phyloP scores from a whole-genome alignment of 2,797 vertebrate species.

The Melanotaenia trifasciata region DNA sequence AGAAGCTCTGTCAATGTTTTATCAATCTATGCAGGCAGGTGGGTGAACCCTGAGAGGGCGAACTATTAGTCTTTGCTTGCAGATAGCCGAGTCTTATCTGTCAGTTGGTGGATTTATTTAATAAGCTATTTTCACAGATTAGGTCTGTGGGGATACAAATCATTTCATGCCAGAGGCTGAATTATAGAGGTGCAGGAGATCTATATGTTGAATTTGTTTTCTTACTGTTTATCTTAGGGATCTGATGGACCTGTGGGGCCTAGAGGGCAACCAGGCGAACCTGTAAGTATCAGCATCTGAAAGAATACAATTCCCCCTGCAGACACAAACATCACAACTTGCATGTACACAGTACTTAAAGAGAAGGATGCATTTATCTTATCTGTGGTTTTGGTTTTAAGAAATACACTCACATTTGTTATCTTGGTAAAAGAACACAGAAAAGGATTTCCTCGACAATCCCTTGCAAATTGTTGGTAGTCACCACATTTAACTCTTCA shows the following conservation, averaged over 20 bases:
- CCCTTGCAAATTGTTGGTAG: slow-evolving; percentile 16
- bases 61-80: slow-evolving; percentile 56
- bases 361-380: slow-evolving; percentile 10
- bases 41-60: slow-evolving; percentile 40
- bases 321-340: slow-evolving; percentile 2
- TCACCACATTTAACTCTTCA: not conserved
- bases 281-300: slow-evolving; percentile 84
- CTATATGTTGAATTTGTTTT: slow-evolving; percentile 31
- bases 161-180: slow-evolving; percentile 33
- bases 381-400: slow-evolving; percentile 4
- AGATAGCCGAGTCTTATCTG: slow-evolving; percentile 63
- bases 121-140: slow-evolving; percentile 64
- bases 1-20: slow-evolving; percentile 47
- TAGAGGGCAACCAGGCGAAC: slow-evolving; percentile 91
- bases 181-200: slow-evolving; percentile 31
- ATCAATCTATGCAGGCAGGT: slow-evolving; percentile 43
- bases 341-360: not conserved
- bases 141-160: slow-evolving; percentile 57
- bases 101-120: slow-evolving; percentile 61
- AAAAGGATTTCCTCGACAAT: slow-evolving; percentile 19
- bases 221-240: slow-evolving; percentile 80
- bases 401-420: not conserved
- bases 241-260: slow-evolving; percentile 87
- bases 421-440: slow-evolving; percentile 4
- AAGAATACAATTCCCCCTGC: not conserved